Percentiles rank a stretch among this genome's conserved stretches.
These are phyloP conservation scores for Cherax destructor DNA, from an alignment of 1,140 invertebrate species.

Conservation along the genomic window DNA sequence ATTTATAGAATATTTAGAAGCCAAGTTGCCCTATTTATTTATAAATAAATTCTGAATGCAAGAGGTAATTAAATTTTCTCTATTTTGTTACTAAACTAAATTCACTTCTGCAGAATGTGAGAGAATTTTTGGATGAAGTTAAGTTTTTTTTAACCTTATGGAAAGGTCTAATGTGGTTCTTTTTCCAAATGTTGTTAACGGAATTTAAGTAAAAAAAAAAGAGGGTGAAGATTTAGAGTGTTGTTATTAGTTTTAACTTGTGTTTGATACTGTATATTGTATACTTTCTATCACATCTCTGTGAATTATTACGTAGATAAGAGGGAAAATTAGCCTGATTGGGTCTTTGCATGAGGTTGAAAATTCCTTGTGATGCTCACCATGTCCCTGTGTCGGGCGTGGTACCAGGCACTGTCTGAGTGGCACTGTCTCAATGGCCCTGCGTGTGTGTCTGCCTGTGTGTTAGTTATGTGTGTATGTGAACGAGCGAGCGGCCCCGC, in stretches of 20 bases:
- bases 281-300: background rate
- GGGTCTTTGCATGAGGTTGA: background rate
- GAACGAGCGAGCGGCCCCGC: background rate
- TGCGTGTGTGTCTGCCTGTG: background rate
- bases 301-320: background rate
- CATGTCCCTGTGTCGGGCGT: background rate
- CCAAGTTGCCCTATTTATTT: background rate
- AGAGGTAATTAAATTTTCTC: background rate
- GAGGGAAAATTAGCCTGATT: background rate
- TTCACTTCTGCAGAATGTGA: background rate
- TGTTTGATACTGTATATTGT: background rate
- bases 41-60: background rate
- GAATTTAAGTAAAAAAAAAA: background rate
- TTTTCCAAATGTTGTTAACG: background rate
- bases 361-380: slow-evolving; percentile 1
- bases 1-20: no score
- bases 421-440: background rate
- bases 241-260: background rate
- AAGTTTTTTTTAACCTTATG: background rate
- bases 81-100: background rate
- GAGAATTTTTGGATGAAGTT: background rate
- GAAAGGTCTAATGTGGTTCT: background rate
- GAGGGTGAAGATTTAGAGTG: background rate
- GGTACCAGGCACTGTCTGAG: background rate
- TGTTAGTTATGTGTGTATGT: background rate